phyloP scores from a whole-genome alignment of 2,113 vertebrate species.

The Salvelinus sp. region DNA sequence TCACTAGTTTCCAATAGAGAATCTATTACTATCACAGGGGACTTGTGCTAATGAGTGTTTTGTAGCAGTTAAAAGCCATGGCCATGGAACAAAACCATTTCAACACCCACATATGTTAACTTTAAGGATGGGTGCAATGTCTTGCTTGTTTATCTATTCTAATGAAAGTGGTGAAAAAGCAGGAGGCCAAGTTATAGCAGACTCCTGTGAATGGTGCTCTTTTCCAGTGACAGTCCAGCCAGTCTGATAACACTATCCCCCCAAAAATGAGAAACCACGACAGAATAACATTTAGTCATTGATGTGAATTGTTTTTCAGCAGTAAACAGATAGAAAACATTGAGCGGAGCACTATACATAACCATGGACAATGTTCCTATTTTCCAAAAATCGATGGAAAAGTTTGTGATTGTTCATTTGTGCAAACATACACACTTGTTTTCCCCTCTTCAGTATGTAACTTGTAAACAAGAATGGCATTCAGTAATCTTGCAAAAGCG shows the following conservation, averaged over 20 bases:
- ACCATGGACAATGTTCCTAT: neutral
- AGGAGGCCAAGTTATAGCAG: constrained; percentile 19
- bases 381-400: neutral
- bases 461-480: neutral
- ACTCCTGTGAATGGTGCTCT: constrained; percentile 19
- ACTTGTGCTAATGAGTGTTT: constrained; percentile 61
- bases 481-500: constrained; percentile 1
- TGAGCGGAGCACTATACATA: neutral
- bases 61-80: neutral
- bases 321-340: constrained; percentile 22
- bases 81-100: neutral
- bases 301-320: constrained; percentile 13
- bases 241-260: constrained; percentile 8
- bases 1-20: constrained; percentile 42
- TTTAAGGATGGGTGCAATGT: constrained; percentile 4
- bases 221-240: constrained; percentile 19
- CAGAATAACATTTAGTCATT: constrained; percentile 28
- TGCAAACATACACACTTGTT: neutral
- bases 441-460: neutral
- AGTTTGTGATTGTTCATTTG: neutral
- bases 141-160: constrained; percentile 25
- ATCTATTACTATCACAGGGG: constrained; percentile 62
- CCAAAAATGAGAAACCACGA: constrained; percentile 26
- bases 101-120: constrained; percentile 32
- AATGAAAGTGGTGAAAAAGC: constrained; percentile 5